Conservation (phyloP, 2,797 vertebrate species). For the Euthynnus affinis region DNA sequence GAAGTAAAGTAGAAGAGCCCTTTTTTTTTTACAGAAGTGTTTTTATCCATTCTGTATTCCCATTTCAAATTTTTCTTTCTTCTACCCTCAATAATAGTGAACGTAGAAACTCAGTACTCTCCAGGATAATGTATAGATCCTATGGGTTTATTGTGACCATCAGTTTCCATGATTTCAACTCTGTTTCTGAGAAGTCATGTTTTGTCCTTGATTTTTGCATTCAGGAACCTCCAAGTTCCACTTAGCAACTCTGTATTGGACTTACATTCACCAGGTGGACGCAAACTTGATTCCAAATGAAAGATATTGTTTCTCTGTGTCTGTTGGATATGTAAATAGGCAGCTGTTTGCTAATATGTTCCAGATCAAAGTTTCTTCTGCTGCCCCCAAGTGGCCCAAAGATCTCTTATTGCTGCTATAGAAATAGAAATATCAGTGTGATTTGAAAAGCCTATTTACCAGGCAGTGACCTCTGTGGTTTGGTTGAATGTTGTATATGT, state of each 20-base stretch:
- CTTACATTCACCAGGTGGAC: neutral
- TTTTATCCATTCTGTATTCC: too few relatives aligned
- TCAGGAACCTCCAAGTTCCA: too few relatives aligned
- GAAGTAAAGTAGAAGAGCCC: too few relatives aligned
- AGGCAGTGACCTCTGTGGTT: constrained; percentile 7
- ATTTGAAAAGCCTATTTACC: constrained; percentile 12
- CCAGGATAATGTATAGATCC: too few relatives aligned
- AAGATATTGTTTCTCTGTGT: neutral
- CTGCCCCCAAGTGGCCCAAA: neutral
- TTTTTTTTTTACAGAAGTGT: too few relatives aligned
- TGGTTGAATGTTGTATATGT: constrained; percentile 13
- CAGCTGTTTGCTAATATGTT: neutral
- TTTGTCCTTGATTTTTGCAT: too few relatives aligned
- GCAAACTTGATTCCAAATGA: neutral
- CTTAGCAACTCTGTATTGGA: neutral
- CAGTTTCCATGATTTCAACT: too few relatives aligned
- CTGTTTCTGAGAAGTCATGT: too few relatives aligned
- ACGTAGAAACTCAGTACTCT: too few relatives aligned
- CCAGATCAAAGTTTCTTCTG: neutral
- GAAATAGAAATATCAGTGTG: neutral
- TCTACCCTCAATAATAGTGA: too few relatives aligned
- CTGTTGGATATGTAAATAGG: neutral
- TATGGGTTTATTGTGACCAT: too few relatives aligned
- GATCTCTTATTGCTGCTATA: neutral
- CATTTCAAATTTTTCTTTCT: too few relatives aligned